Evolutionary conservation across 2,888 invertebrate genomes (phyloP).

Genomic region (Ptilodon capucinus): DNA sequence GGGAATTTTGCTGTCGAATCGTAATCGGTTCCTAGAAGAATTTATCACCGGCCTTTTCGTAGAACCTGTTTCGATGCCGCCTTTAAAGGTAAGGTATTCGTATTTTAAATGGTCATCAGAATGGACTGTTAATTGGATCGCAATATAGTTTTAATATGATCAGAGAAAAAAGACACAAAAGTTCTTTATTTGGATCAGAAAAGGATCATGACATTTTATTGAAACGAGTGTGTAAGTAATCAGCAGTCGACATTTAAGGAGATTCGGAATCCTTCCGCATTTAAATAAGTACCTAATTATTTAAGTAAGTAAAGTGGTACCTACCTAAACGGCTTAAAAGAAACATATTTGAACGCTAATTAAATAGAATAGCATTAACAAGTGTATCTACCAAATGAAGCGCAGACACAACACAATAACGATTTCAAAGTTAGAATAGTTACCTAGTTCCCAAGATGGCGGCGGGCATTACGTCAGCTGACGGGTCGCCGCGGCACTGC

Average conservation of each 20-base stretch:
- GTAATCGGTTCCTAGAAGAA: conserved; percentile 68
- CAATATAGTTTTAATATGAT: conserved; percentile 32
- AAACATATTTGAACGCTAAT: too few species aligned
- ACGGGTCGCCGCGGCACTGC: conserved; percentile 29
- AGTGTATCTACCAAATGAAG: too few species aligned
- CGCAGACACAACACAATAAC: too few species aligned
- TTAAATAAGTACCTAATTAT: too few species aligned
- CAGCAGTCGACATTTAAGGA: too few species aligned
- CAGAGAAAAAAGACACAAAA: conserved; percentile 9
- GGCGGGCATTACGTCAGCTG: conserved; percentile 47
- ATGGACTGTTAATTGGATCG: conserved; percentile 39
- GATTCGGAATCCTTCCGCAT: too few species aligned
- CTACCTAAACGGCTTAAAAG: too few species aligned
- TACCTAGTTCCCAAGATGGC: conserved; percentile 49
- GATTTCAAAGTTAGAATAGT: conserved; percentile 15
- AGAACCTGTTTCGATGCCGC: conserved; percentile 46
- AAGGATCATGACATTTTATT: too few species aligned
- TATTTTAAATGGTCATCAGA: conserved; percentile 35
- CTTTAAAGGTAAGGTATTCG: conserved; percentile 32
- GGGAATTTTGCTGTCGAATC: conserved; percentile 69
- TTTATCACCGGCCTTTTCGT: conserved; percentile 64
- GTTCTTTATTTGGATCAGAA: too few species aligned
- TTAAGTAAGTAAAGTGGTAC: too few species aligned
- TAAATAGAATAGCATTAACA: too few species aligned
- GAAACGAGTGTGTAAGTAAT: too few species aligned